These are phyloP conservation scores for Cololabis saira DNA, from an alignment of 2,113 vertebrate genomes.

Conservation along the genomic window DNA sequence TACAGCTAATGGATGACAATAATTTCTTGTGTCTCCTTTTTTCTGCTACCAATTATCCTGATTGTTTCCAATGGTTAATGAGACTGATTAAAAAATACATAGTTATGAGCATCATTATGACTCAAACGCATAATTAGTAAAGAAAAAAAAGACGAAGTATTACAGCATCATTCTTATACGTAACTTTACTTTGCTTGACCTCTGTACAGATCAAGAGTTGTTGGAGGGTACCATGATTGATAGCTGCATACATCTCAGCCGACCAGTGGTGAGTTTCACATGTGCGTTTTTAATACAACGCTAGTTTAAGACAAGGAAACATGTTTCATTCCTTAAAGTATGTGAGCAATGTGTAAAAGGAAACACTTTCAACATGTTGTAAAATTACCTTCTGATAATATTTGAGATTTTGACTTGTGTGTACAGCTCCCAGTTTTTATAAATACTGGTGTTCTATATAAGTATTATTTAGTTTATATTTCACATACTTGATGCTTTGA, in stretches of 20 bases:
- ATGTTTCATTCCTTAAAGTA: neutral
- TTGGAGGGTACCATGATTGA: conserved; percentile 90
- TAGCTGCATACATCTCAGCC: conserved; percentile 79
- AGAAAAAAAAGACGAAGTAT: neutral
- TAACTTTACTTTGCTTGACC: conserved; percentile 43
- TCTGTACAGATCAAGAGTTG: conserved; percentile 88
- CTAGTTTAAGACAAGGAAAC: neutral
- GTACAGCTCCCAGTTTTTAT: too few species aligned
- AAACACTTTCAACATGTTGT: neutral
- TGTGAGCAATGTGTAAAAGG: neutral
- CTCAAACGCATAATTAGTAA: conserved; percentile 31
- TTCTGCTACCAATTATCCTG: conserved; percentile 25
- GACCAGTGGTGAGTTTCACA: conserved; percentile 76
- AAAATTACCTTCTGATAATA: neutral
- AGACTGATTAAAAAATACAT: conserved; percentile 35
- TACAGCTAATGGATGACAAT: conserved; percentile 29
- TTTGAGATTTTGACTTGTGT: neutral
- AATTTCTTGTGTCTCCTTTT: conserved; percentile 17
- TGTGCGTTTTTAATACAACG: neutral
- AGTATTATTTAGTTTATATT: neutral
- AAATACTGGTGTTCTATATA: too few species aligned
- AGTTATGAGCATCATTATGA: conserved; percentile 24
- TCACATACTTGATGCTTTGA: conserved; percentile 23
- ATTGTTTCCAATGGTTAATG: conserved; percentile 42
- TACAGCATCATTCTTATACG: conserved; percentile 10